Evolutionary conservation across 2,888 invertebrate genomes (phyloP), one percentile per base, ranked within the genome.

Genomic region (Nezara viridula): DNA sequence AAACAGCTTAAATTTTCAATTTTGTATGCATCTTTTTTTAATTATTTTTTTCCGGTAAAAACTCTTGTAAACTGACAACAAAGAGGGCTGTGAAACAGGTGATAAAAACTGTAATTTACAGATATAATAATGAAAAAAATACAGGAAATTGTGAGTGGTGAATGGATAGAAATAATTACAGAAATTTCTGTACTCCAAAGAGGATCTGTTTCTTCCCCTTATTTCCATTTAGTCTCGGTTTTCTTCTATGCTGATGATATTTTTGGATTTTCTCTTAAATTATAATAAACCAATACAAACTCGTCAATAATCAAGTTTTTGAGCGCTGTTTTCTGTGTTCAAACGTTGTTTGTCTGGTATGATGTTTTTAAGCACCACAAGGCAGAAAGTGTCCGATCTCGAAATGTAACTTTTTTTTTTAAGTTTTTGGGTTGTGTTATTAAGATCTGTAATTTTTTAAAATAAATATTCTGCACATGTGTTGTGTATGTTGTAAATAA

Each of bases 341-440:
- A 81, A 81, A 16, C 5, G 2, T 77, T 44, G 32, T 5, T 44
- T 81, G 14, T 2, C 44, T 81, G 77, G 1, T 44, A 10, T 1
- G 40, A 3, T 40, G 7, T 2, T 19, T 21, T 77, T 24, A 77
- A 37, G 9, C 21, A 9, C 21, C 10, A 2, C 10, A 27, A 60
- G 12, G 4, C 21, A 21, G 3, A 14, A 55, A n/a, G 55, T 4
- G 6, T 27, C 32, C 32, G n/a, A 10, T 27, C 32, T 66, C 24
- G 14, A 27, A 55, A n/a, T n/a, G 24, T 52, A 21, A n/a, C 27
- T 24, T 3, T 52, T 60, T 60, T 60, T 60, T 27, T 9, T 6
- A 55, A 55, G n/a, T n/a, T 7, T 55, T 60, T 60, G 27, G 60
- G 66, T 73, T 37, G 66, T 73, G 32, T 73, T 73, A 73, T 73